Percentiles rank a stretch among this genome's conserved stretches.
phyloP scores from a whole-genome alignment of 1,140 invertebrate species.

The Orussus abietinus region DNA sequence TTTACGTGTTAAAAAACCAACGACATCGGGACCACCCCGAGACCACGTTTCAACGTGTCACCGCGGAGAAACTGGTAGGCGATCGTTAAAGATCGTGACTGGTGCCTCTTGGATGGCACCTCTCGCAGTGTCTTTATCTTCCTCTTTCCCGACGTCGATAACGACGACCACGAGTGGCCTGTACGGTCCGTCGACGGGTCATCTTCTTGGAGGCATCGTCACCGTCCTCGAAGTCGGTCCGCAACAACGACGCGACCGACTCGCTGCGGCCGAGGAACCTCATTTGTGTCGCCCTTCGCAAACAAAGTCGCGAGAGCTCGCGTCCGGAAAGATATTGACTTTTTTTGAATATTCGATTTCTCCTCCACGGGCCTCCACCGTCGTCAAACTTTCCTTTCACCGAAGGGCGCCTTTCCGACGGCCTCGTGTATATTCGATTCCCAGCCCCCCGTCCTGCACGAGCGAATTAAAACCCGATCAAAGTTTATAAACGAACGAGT shows the following conservation, averaged over 20 bases:
- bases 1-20: too few relatives aligned
- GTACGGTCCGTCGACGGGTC: not conserved
- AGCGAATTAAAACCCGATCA: conserved; percentile 51
- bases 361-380: conserved; percentile 2
- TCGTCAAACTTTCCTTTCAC: too few relatives aligned
- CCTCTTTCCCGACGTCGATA: conserved; percentile 12
- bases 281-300: too few relatives aligned
- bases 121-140: not conserved
- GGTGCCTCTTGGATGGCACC: conserved; percentile 20
- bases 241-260: too few relatives aligned
- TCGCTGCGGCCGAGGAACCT: too few relatives aligned
- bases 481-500: conserved; percentile 49
- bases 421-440: too few relatives aligned
- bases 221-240: too few relatives aligned
- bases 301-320: too few relatives aligned
- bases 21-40: not conserved
- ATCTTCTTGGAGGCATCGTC: conserved; percentile 5
- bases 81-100: conserved; percentile 34
- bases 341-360: conserved; percentile 6
- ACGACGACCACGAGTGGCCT: conserved; percentile 23
- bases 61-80: conserved; percentile 27
- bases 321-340: too few relatives aligned
- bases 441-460: too few relatives aligned
- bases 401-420: too few relatives aligned
- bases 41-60: conserved; percentile 32